Evolutionary conservation across 2,888 invertebrate genomes (phyloP).

Genomic region (Spicauda simplicius): DNA sequence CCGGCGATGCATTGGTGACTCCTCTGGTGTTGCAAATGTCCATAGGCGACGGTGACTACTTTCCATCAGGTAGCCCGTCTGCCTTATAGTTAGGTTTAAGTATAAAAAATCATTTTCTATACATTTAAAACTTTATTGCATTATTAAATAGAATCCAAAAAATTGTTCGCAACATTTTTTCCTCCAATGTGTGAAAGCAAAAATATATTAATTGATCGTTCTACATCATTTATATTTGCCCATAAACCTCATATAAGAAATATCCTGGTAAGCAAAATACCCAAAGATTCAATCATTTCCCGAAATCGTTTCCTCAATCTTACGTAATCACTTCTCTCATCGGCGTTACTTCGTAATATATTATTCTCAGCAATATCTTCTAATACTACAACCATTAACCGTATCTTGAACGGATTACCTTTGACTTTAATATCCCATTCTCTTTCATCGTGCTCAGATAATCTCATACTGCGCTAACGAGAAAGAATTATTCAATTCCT

Average conservation of each 20-base stretch:
- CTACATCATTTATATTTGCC: background rate
- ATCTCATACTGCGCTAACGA: conserved; percentile 35
- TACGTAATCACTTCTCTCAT: conserved; percentile 25
- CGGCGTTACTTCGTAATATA: conserved; percentile 16
- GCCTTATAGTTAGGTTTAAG: too few relatives aligned
- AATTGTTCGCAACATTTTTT: too few relatives aligned
- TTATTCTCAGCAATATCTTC: conserved; percentile 17
- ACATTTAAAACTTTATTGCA: too few relatives aligned
- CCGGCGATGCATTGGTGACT: too few relatives aligned
- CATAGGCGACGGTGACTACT: too few relatives aligned
- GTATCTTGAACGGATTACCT: conserved; percentile 36
- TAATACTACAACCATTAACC: conserved; percentile 28
- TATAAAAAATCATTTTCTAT: too few relatives aligned
- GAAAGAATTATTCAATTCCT: conserved; percentile 35
- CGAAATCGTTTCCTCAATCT: conserved; percentile 26
- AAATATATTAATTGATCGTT: too few relatives aligned
- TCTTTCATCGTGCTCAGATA: conserved; percentile 32
- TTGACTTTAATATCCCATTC: conserved; percentile 35
- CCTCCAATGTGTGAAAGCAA: too few relatives aligned
- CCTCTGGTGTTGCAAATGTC: too few relatives aligned
- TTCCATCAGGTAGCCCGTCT: too few relatives aligned
- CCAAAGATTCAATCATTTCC: conserved; percentile 4
- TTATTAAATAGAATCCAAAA: too few relatives aligned
- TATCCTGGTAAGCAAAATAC: conserved; percentile 11
- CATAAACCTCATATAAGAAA: background rate